These are phyloP conservation scores for Phanerotoma sp. DNA, from an alignment of 2,888 invertebrate species.

Conservation along the genomic window DNA sequence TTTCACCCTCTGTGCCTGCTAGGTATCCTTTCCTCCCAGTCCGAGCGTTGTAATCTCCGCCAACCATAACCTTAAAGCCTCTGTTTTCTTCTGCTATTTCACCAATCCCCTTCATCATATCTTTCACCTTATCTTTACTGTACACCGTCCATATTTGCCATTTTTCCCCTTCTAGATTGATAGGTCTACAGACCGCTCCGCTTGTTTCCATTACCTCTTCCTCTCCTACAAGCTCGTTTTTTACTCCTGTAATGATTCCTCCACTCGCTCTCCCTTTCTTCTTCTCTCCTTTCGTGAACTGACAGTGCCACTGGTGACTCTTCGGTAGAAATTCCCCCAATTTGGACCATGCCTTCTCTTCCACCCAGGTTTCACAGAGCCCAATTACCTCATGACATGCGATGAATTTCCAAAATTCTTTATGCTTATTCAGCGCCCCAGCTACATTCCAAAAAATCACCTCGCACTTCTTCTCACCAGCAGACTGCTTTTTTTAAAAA, in stretches of 20 bases:
- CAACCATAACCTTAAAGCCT: slow-evolving; percentile 5
- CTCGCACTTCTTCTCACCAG: neutral
- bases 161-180: no score
- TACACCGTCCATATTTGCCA: no score
- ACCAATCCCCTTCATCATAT: neutral
- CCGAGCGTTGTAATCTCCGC: slow-evolving; percentile 25
- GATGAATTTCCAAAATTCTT: slow-evolving; percentile 6
- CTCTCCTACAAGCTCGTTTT: slow-evolving; percentile 5
- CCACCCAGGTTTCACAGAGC: slow-evolving; percentile 19
- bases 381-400: neutral
- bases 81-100: neutral
- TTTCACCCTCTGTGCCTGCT: neutral
- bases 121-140: slow-evolving; percentile 4
- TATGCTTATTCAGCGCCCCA: neutral
- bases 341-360: slow-evolving; percentile 9
- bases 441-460: slow-evolving; percentile 16
- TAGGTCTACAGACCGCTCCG: slow-evolving; percentile 4
- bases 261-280: slow-evolving; percentile 20
- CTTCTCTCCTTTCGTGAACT: slow-evolving; percentile 5
- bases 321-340: neutral
- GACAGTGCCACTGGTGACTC: slow-evolving; percentile 10
- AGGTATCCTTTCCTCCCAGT: slow-evolving; percentile 12
- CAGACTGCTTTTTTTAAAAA: neutral
- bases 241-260: slow-evolving; percentile 15
- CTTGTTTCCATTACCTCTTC: neutral